A percentile compares a stretch with the other conserved stretches of the same genome.
Evolutionary conservation across 2,888 invertebrate genomes (phyloP).

Genomic region (Busseola fusca): DNA sequence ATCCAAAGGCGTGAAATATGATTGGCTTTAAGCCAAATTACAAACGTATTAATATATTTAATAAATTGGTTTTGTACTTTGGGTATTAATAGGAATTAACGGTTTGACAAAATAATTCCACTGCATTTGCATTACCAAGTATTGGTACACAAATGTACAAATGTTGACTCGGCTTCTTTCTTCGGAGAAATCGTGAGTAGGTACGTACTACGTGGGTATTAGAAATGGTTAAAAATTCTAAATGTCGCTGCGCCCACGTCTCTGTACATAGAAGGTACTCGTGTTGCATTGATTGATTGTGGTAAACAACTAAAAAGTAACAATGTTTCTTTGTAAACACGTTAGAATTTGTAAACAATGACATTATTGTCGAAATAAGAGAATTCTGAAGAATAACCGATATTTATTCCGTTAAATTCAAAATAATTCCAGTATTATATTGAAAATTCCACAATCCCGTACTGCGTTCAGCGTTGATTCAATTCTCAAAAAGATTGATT

Average conservation of each 20-base stretch:
- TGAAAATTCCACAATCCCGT: slow-evolving; percentile 10
- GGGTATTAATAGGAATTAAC: slow-evolving; percentile 30
- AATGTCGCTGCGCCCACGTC: slow-evolving; percentile 56
- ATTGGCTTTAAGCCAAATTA: slow-evolving; percentile 43
- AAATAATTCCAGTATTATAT: background rate
- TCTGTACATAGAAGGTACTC: slow-evolving; percentile 39
- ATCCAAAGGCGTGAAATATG: slow-evolving; percentile 19
- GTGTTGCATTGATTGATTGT: slow-evolving; percentile 52
- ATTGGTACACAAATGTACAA: slow-evolving; percentile 31
- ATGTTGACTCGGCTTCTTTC: slow-evolving; percentile 60
- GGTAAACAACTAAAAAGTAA: slow-evolving; percentile 39
- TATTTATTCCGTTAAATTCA: background rate
- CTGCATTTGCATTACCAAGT: slow-evolving; percentile 42
- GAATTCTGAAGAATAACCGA: background rate
- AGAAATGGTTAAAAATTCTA: slow-evolving; percentile 59
- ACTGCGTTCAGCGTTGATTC: slow-evolving; percentile 8
- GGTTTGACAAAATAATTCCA: slow-evolving; percentile 23
- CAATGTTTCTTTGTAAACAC: slow-evolving; percentile 21
- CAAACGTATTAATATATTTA: slow-evolving; percentile 16
- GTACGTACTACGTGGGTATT: slow-evolving; percentile 57
- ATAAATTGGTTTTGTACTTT: slow-evolving; percentile 19
- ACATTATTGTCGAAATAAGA: background rate
- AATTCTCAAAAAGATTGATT: slow-evolving; percentile 4
- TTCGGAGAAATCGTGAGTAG: slow-evolving; percentile 62
- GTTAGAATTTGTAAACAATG: slow-evolving; percentile 19